Conservation (phyloP, 2,888 invertebrate genomes). For the Cephus pulcher region DNA sequence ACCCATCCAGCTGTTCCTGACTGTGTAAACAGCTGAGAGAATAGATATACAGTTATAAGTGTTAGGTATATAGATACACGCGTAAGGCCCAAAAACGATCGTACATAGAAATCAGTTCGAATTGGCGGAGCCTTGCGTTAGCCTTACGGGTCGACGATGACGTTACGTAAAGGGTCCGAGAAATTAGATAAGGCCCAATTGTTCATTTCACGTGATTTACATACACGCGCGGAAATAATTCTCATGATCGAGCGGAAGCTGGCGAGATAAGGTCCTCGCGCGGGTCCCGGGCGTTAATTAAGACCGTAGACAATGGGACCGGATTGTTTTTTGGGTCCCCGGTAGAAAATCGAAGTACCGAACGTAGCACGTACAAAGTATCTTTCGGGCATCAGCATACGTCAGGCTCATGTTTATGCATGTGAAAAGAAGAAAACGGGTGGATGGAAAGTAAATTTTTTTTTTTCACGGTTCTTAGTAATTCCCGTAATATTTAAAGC, state of each 20-base stretch:
- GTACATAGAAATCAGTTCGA: not conserved
- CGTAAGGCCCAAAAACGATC: not conserved
- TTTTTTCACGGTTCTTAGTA: not conserved
- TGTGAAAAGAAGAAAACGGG: not conserved
- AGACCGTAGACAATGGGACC: conserved; percentile 40
- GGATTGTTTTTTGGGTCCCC: not conserved
- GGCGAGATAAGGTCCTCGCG: conserved; percentile 40
- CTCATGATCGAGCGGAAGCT: conserved; percentile 45
- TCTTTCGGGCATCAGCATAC: conserved; percentile 3
- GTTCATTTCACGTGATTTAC: conserved; percentile 54
- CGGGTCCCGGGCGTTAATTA: conserved; percentile 39
- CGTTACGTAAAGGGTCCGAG: not conserved
- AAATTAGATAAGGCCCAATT: not conserved
- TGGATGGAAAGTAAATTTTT: not conserved
- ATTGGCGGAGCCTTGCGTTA: not conserved
- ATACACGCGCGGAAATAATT: conserved; percentile 62
- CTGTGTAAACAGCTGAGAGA: not conserved
- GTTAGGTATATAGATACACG: not conserved
- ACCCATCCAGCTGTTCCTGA: conserved; percentile 21
- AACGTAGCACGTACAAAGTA: not conserved
- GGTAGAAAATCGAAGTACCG: not conserved
- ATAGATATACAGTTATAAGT: not conserved
- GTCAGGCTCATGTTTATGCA: conserved; percentile 27
- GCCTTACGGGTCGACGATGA: not conserved
- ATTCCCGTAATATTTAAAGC: not conserved